Evolutionary conservation across 1,140 invertebrate genomes (phyloP), one percentile per base, ranked within the genome.

Genomic region (Zaprionus capensis): DNA sequence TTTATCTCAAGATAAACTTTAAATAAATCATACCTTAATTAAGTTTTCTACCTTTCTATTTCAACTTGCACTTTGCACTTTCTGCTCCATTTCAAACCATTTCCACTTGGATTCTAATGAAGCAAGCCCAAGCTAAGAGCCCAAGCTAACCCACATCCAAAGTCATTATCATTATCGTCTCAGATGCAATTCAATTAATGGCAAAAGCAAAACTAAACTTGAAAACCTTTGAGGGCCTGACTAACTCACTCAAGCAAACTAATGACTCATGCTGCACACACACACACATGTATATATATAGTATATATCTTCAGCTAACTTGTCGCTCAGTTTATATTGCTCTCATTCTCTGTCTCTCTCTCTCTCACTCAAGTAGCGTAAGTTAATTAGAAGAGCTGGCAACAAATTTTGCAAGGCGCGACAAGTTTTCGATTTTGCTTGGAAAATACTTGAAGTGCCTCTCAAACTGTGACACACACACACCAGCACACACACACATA

Each of bases 391-490:
- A 51, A 11, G n/a, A 46, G 17, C 20, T 24, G 22, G 46, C 46
- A 51, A 51, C 31, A 67, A 26, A 56, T 66, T 56, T 11, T 57
- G 28, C 15, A 15, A 41, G 34, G 31, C 34, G 14, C 56, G 34
- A 63, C 38, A 71, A 56, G 31, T 70, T 38, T 59, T 11, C 66
- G 38, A 36, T 38, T 59, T 46, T 17, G 41, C 41, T 46, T 4
- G 7, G n/a, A 17, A 7, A 46, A 7, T 46, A 46, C n/a, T 46
- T 53, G 14, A 17, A 69, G 49, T 65, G 68, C 14, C 69, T 76
- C 41, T 66, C 68, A 71, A 76, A 72, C 74, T 76, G 56, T 65
- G 22, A 34, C 26, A 49, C 53, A 24, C 51, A 24, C 46, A 51
- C 17, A 28, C 41, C 17, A 41, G 15, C 28, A 57, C 26, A 51